phyloP scores from a whole-genome alignment of 2,888 invertebrate genomes.

The Sericinus montela region DNA sequence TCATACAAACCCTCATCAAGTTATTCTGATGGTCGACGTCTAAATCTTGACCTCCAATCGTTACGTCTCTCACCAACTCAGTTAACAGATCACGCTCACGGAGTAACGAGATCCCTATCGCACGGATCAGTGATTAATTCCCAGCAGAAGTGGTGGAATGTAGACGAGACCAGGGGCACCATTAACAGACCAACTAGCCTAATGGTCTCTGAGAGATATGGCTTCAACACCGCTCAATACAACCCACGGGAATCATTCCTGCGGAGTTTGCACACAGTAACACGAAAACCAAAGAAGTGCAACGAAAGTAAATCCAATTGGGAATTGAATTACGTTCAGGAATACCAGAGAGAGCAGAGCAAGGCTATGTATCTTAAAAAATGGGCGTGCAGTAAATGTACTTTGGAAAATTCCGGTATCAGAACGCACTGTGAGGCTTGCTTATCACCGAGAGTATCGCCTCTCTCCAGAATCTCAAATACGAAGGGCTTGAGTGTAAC shows the following conservation, averaged over 20 bases:
- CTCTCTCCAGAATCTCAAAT: slow-evolving; percentile 57
- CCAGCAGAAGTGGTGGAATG: slow-evolving; percentile 71
- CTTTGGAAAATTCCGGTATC: slow-evolving; percentile 84
- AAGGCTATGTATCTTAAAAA: slow-evolving; percentile 65
- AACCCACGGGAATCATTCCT: slow-evolving; percentile 65
- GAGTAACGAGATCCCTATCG: slow-evolving; percentile 81
- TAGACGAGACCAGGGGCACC: slow-evolving; percentile 63
- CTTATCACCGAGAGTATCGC: slow-evolving; percentile 81
- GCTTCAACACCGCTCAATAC: slow-evolving; percentile 41
- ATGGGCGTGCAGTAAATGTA: slow-evolving; percentile 88
- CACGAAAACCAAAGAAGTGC: slow-evolving; percentile 66
- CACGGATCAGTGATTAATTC: slow-evolving; percentile 81
- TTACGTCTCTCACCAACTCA: slow-evolving; percentile 62
- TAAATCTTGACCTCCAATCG: slow-evolving; percentile 62
- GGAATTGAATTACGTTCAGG: slow-evolving; percentile 70
- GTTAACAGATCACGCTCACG: slow-evolving; percentile 59
- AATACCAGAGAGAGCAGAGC: slow-evolving; percentile 68
- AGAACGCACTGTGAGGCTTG: slow-evolving; percentile 87
- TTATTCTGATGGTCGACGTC: slow-evolving; percentile 52
- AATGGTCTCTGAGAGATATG: slow-evolving; percentile 76
- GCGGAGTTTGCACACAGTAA: slow-evolving; percentile 67
- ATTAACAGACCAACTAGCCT: slow-evolving; percentile 80
- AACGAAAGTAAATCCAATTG: slow-evolving; percentile 70
- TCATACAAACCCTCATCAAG: slow-evolving; percentile 67
- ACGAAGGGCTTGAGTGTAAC: slow-evolving; percentile 67